phyloP scores from a whole-genome alignment of 2,888 invertebrate genomes.

The Phorcus lineatus region DNA sequence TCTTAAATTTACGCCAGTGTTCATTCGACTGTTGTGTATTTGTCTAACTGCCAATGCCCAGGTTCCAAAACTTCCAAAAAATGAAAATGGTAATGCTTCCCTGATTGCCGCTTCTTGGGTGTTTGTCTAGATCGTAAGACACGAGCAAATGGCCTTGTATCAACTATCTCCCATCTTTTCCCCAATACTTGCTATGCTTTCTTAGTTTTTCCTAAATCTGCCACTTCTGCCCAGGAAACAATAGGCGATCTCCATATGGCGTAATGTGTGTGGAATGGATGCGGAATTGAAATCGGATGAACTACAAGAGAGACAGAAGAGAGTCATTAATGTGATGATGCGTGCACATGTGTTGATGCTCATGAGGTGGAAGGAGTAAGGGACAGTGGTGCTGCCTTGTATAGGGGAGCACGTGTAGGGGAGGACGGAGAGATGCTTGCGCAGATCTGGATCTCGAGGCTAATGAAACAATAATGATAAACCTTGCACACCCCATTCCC shows the following conservation, averaged over 20 bases:
- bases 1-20: constrained; percentile 1
- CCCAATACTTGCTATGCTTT: not conserved
- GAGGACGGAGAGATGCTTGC: not conserved
- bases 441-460: constrained; percentile 18
- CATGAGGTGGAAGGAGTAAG: not conserved
- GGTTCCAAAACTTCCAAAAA: not conserved
- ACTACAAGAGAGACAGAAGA: not conserved
- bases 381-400: not conserved
- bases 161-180: not conserved
- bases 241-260: constrained; percentile 15
- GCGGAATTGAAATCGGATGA: constrained; percentile 22
- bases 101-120: not conserved
- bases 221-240: constrained; percentile 15
- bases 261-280: constrained; percentile 5
- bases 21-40: not conserved
- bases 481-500: constrained; percentile 8
- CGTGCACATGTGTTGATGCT: constrained; percentile 14
- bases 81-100: constrained; percentile 5
- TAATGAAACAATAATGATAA: constrained; percentile 39
- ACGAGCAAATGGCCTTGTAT: not conserved
- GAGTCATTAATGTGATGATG: not conserved
- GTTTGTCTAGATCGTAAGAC: constrained; percentile 1
- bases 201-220: not conserved
- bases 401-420: constrained; percentile 5
- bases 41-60: not conserved